These are phyloP conservation scores for Catocala nupta DNA, from an alignment of 2,888 invertebrate genomes.

Conservation along the genomic window DNA sequence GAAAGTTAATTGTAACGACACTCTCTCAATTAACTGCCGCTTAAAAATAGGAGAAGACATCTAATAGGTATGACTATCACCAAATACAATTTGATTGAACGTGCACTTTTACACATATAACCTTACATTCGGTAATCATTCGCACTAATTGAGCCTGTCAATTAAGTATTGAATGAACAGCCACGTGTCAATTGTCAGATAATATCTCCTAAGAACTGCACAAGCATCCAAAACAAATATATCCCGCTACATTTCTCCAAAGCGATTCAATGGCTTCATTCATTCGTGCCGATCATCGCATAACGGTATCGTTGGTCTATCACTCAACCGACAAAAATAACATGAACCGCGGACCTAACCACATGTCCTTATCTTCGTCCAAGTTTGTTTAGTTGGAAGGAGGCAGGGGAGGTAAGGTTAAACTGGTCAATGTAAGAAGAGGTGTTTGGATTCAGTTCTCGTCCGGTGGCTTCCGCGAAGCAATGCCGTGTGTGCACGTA, in stretches of 20 bases:
- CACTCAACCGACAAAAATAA: conserved; percentile 57
- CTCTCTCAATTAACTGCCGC: no score
- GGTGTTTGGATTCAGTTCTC: conserved; percentile 81
- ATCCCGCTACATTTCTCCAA: conserved; percentile 75
- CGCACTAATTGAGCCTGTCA: not conserved
- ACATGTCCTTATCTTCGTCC: conserved; percentile 1
- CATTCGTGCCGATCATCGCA: conserved; percentile 74
- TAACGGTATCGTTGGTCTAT: conserved; percentile 82
- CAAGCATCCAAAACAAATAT: conserved; percentile 69
- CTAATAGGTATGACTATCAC: no score
- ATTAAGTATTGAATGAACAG: not conserved
- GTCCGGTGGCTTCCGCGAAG: conserved; percentile 80
- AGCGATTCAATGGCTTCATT: conserved; percentile 80
- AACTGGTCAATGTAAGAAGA: conserved; percentile 67
- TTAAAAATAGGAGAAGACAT: no score
- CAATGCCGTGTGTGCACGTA: conserved; percentile 67
- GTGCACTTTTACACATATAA: no score
- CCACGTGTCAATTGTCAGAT: conserved; percentile 27
- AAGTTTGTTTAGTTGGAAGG: conserved; percentile 13
- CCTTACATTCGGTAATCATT: no score
- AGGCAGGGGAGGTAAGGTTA: conserved; percentile 46
- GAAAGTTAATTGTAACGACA: no score
- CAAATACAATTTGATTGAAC: no score
- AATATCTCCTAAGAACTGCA: conserved; percentile 44
- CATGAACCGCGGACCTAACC: conserved; percentile 39